Base-by-base conservation (phyloP, 2,888 invertebrate species). In the Limenitis camilla region DNA sequence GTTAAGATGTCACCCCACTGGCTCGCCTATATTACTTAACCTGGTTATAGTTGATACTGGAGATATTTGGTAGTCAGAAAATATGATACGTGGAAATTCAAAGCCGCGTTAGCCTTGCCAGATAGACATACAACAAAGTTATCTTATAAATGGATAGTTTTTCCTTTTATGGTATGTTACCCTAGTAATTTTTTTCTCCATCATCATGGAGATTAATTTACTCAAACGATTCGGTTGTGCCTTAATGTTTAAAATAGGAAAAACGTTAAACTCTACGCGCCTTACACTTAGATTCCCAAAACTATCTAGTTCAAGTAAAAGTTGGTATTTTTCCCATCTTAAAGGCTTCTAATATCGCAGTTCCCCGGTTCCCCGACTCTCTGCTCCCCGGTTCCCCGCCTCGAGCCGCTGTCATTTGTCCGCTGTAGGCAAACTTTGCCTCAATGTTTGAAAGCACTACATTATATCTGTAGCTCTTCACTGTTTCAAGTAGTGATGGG, bases 321-420 rank as follows among this genome's bases (percentile, higher is more conserved):
- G 81, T 83, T 81, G 80, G 81, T 79, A 83, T 84, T 85, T 83
- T 84, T 85, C 81, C 74, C 82, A 78, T 82, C 81, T 82, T 84
- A 81, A 81, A 82, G 80, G 78, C 84, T 81, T 84, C 83, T 83
- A 82, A 84, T 84, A 85, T 82, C 78, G 70, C 73, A 69, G 76
- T 69, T 68, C 72, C 72, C 76, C 69, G 81, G 79, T 80, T 69
- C 72, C 19, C 19, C 19, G 19, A 3, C 19, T 19, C 19, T 3
- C 19, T 19, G 19, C 19, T 82, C 78, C 69, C 73, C 69, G 76
- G 69, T 68, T 71, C 72, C 76, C 69, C 81, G 79, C 81, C 68
- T 72, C 68, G 78, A 80, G 76, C 73, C 76, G 80, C 78, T 82
- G 85, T 85, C 84, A 82, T 85, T 85, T 84, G 83, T 83, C 83